These are phyloP conservation scores for Torymus aiolomorphi DNA, from an alignment of 2,888 invertebrate species.

Conservation along the genomic window DNA sequence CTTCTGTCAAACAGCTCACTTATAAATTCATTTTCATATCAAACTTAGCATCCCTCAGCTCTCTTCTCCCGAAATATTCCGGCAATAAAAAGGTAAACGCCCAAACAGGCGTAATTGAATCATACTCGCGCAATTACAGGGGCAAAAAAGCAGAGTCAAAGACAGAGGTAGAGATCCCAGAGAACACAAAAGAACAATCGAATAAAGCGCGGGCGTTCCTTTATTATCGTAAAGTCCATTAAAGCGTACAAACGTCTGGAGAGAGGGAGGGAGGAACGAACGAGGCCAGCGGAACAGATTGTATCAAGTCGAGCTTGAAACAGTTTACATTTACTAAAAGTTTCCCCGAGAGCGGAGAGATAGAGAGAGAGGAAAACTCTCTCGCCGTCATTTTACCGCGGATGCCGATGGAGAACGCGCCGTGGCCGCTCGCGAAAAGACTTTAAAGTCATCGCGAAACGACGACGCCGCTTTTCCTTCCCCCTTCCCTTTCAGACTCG, in stretches of 20 bases:
- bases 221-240: conserved; percentile 40
- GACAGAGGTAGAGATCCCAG: background rate
- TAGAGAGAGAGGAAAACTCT: conserved; percentile 61
- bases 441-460: conserved; percentile 63
- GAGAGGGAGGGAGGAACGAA: conserved; percentile 53
- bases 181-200: conserved; percentile 12
- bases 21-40: too few relatives aligned
- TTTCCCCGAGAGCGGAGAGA: conserved; percentile 60
- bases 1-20: too few relatives aligned
- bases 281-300: conserved; percentile 60
- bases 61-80: too few relatives aligned
- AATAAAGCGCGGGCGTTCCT: conserved; percentile 1
- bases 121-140: conserved; percentile 12
- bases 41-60: too few relatives aligned
- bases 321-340: conserved; percentile 71
- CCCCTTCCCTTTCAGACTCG: background rate
- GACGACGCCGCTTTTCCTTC: too few relatives aligned
- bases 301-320: conserved; percentile 68
- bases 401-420: conserved; percentile 7
- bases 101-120: background rate
- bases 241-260: conserved; percentile 27
- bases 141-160: background rate
- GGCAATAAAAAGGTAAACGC: too few relatives aligned
- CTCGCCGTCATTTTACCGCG: conserved; percentile 62
- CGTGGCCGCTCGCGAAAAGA: conserved; percentile 55